These are phyloP conservation scores for Australoheros scitulus DNA, from an alignment of 2,113 vertebrate species.

Conservation along the genomic window DNA sequence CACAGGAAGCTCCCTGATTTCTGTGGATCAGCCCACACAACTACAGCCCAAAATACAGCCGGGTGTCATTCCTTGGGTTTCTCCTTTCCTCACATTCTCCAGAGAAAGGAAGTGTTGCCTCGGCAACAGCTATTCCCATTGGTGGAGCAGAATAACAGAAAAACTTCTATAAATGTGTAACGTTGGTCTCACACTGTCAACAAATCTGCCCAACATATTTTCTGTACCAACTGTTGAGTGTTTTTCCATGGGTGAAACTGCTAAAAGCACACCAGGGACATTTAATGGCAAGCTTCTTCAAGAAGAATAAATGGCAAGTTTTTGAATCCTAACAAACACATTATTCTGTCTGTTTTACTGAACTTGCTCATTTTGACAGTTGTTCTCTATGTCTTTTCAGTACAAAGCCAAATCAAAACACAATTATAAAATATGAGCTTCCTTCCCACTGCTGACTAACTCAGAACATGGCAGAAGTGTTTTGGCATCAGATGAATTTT, in stretches of 20 bases:
- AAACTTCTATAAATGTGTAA: conserved; percentile 41
- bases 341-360: conserved; percentile 18
- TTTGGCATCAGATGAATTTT: conserved; percentile 44
- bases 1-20: conserved; percentile 63
- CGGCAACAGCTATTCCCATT: conserved; percentile 60
- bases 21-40: conserved; percentile 59
- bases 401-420: conserved; percentile 30
- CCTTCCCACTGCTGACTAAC: conserved; percentile 25
- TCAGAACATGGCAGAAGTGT: conserved; percentile 21
- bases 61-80: conserved; percentile 61
- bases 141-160: conserved; percentile 44
- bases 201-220: conserved; percentile 58
- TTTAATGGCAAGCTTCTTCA: conserved; percentile 27
- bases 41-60: conserved; percentile 61
- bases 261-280: conserved; percentile 41
- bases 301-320: conserved; percentile 14
- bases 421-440: conserved; percentile 35
- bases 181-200: conserved; percentile 48
- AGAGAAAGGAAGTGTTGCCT: conserved; percentile 64
- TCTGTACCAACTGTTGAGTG: conserved; percentile 34
- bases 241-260: conserved; percentile 28
- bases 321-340: conserved; percentile 16
- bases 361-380: conserved; percentile 25
- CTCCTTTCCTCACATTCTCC: conserved; percentile 44
- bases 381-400: conserved; percentile 1